Evolutionary conservation across 2,888 invertebrate genomes (phyloP).

Genomic region (Miltochrista miniata): DNA sequence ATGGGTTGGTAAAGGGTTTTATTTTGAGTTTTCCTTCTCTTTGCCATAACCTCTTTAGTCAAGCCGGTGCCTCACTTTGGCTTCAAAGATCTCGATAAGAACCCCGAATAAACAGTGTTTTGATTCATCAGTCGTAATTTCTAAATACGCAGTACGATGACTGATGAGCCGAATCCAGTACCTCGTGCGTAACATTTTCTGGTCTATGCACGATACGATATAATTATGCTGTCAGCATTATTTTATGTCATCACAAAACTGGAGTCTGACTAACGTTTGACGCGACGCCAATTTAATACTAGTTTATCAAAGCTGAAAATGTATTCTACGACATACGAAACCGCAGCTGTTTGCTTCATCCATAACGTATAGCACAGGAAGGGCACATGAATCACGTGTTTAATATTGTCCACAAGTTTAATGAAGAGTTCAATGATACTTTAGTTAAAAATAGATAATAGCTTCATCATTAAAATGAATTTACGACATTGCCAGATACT

Average conservation of each 20-base stretch:
- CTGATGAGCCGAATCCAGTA: background rate
- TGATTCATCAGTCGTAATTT: background rate
- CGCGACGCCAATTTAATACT: slow-evolving; percentile 21
- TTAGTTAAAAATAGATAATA: slow-evolving; percentile 5
- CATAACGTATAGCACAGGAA: slow-evolving; percentile 10
- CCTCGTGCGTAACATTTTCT: slow-evolving; percentile 1
- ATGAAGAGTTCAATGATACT: slow-evolving; percentile 5
- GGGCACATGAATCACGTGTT: slow-evolving; percentile 24
- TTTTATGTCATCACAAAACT: slow-evolving; percentile 10
- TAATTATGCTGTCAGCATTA: slow-evolving; percentile 1
- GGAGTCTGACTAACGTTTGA: slow-evolving; percentile 27
- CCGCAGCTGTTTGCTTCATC: slow-evolving; percentile 31
- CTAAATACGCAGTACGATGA: background rate
- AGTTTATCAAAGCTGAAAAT: slow-evolving; percentile 17
- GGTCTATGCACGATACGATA: slow-evolving; percentile 1
- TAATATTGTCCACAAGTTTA: slow-evolving; percentile 1
- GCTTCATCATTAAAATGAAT: background rate
- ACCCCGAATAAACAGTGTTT: no score
- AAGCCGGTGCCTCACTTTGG: no score
- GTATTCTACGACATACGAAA: slow-evolving; percentile 24
- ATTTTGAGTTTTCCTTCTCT: no score
- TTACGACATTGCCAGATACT: background rate
- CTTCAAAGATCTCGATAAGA: no score
- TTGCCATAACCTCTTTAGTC: no score
- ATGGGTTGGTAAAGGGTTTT: no score